Evolutionary conservation across 2,113 vertebrate species (phyloP), one percentile per base, ranked within the genome.

Genomic region (Coregonus clupeaformis): DNA sequence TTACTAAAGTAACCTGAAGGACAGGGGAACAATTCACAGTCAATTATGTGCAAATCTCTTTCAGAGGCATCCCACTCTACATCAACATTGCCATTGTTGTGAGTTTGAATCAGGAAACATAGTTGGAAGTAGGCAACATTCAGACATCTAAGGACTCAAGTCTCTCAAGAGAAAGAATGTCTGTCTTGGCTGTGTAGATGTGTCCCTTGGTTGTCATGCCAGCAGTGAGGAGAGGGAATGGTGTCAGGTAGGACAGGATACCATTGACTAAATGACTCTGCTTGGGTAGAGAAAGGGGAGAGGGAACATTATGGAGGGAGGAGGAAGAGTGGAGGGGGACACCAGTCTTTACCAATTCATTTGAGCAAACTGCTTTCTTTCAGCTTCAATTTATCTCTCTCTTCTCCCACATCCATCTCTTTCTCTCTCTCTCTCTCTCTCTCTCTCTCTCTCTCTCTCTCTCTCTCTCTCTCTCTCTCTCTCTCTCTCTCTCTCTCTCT

Each of bases 341-440:
- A 74, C 59, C 12, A 77, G 74, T 69, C 79, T 64, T 25, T 73
- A 77, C 75, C 63, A 84, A 88, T 86, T 63, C 68, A 89, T 89
- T 87, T 83, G 80, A 78, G 7, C 62, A 62, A 57, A 62, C 36
- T 69, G 42, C 67, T 68, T 24, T 69, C 57, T 52, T 63, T 63
- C 22, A 24, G 14, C 68, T 45, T 30, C 68, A 16, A 32, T 52
- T 30, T 59, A 78, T 67, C 82, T 77, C 55, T 68, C 27, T 25
- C 45, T 16, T 25, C 27, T n/a, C 29, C 25, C 42, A 29, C 30
- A 32, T 65, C 60, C 29, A 70, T 66, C 52, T 71, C 6, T 59
- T 20, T 20, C 45, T 25, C 16, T 5, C 14, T 82, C 77, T 84
- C 65, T 65, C 36, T 76, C 74, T 67, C 47, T 71, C 75, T 68